Conservation (phyloP, 2,113 vertebrate genomes). For the Gallinago jamesoni region DNA sequence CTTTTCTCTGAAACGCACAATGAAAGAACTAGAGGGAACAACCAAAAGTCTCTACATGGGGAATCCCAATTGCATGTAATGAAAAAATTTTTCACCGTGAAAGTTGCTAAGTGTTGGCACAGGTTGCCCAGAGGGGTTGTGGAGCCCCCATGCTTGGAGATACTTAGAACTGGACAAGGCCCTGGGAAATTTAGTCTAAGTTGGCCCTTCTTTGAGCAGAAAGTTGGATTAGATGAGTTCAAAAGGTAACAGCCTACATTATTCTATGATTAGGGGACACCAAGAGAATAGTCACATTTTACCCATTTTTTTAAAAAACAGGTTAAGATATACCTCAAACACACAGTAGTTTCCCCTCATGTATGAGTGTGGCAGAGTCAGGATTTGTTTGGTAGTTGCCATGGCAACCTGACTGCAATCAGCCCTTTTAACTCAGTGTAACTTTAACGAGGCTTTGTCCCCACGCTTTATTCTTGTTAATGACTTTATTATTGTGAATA, state of each 20-base stretch:
- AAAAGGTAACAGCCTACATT: neutral
- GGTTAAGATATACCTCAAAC: neutral
- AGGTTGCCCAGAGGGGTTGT: neutral
- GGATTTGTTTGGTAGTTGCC: neutral
- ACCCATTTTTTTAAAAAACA: neutral
- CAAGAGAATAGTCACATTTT: neutral
- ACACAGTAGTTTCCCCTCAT: neutral
- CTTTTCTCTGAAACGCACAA: neutral
- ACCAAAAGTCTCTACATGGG: neutral
- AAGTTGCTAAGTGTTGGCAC: neutral
- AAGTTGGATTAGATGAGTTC: neutral
- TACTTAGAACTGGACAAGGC: neutral
- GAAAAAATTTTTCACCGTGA: neutral
- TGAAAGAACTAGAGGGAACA: neutral
- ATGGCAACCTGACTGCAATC: neutral
- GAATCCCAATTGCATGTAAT: neutral
- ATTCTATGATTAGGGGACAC: neutral
- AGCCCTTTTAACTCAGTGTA: neutral
- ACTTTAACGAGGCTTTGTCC: neutral
- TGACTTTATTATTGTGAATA: neutral
- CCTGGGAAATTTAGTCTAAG: neutral
- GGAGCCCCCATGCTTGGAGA: neutral
- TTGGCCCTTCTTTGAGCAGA: neutral
- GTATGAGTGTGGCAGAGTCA: neutral
- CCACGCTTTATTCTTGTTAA: neutral